A percentile compares a stretch with the other conserved stretches of the same genome.
Conservation (phyloP, 1,140 invertebrate genomes). For the Plutomurus gul region DNA sequence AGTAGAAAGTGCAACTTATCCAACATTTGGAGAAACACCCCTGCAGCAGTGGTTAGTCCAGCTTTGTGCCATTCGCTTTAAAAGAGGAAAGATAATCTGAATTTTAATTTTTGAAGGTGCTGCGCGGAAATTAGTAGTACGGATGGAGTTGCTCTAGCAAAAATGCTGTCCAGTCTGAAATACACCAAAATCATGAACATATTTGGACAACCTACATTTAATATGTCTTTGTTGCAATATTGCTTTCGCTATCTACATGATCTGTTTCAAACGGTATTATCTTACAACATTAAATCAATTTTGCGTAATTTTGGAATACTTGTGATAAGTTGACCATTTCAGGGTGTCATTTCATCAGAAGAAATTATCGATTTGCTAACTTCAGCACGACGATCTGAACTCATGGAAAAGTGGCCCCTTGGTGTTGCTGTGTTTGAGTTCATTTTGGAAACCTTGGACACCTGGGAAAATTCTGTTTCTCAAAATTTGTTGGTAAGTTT, state of each 20-base stretch:
- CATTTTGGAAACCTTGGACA: slow-evolving; percentile 45
- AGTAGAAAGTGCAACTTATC: background rate
- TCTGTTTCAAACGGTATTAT: slow-evolving; percentile 32
- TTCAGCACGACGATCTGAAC: slow-evolving; percentile 34
- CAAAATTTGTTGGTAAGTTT: slow-evolving; percentile 19
- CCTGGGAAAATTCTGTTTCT: slow-evolving; percentile 43
- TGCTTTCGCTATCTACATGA: slow-evolving; percentile 39
- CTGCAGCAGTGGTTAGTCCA: slow-evolving; percentile 19
- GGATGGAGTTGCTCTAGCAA: slow-evolving; percentile 46
- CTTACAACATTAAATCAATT: background rate
- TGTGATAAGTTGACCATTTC: background rate
- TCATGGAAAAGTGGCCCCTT: slow-evolving; percentile 43
- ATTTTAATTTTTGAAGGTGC: slow-evolving; percentile 27
- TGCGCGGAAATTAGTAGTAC: slow-evolving; percentile 38
- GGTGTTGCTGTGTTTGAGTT: slow-evolving; percentile 47
- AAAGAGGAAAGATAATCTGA: no score
- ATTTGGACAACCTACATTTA: slow-evolving; percentile 36
- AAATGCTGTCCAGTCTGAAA: slow-evolving; percentile 38
- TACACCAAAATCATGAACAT: slow-evolving; percentile 44
- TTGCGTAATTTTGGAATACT: background rate
- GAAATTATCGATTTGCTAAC: slow-evolving; percentile 40
- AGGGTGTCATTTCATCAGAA: slow-evolving; percentile 28
- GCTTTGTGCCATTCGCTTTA: no score
- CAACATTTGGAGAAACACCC: background rate
- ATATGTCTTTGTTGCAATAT: slow-evolving; percentile 34